phyloP scores from a whole-genome alignment of 2,888 invertebrate genomes.

The Oligia strigilis region DNA sequence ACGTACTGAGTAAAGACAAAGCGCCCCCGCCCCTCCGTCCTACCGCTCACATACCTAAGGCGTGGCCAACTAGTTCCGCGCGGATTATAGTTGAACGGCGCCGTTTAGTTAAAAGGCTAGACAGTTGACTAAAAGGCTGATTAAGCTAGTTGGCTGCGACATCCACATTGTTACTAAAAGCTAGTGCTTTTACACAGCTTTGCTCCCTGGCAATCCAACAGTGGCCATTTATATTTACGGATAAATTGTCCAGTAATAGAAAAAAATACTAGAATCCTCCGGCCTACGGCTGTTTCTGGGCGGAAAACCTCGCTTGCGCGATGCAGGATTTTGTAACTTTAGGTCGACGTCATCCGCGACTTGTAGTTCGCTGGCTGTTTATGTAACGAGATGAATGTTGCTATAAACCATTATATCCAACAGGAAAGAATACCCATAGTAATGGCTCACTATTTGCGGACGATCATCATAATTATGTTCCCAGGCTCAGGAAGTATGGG shows the following conservation, averaged over 20 bases:
- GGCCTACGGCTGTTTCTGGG: conserved; percentile 13
- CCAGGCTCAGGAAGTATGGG: conserved; percentile 79
- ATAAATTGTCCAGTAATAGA: background rate
- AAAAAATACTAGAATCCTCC: background rate
- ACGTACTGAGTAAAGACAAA: too few species aligned
- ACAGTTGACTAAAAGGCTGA: too few species aligned
- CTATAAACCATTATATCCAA: background rate
- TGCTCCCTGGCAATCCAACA: background rate
- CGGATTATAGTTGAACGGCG: too few species aligned
- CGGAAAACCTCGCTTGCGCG: background rate
- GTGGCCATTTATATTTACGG: background rate
- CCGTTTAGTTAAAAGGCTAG: too few species aligned
- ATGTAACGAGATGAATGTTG: background rate
- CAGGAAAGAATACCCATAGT: background rate
- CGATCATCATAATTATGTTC: conserved; percentile 8
- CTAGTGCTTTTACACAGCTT: background rate
- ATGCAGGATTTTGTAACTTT: too few species aligned
- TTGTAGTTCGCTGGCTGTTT: background rate
- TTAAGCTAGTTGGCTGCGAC: too few species aligned
- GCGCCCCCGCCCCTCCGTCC: too few species aligned
- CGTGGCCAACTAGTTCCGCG: too few species aligned
- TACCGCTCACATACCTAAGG: too few species aligned
- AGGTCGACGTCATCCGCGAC: background rate
- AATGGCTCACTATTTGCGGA: background rate
- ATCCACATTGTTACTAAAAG: background rate